phyloP scores from a whole-genome alignment of 2,888 invertebrate genomes.

The Timandra comae region DNA sequence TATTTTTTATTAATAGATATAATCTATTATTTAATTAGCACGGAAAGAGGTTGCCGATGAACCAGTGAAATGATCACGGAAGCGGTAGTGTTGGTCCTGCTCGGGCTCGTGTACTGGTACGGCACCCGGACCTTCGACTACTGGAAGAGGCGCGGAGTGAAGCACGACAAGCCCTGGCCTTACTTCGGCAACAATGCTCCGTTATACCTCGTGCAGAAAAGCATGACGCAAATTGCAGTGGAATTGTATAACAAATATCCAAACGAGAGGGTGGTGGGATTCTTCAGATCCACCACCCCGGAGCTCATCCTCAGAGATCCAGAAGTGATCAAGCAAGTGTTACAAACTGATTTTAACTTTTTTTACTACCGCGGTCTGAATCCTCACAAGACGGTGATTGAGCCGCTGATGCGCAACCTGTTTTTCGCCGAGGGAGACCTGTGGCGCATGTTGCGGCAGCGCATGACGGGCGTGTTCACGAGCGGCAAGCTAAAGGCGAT shows the following conservation, averaged over 20 bases:
- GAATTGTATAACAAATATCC: slow-evolving; percentile 38
- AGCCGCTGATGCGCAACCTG: slow-evolving; percentile 39
- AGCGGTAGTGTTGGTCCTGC: too few relatives aligned
- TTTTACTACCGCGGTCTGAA: slow-evolving; percentile 39
- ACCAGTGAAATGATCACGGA: too few relatives aligned
- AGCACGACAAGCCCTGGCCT: slow-evolving; percentile 31
- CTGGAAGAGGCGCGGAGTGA: slow-evolving; percentile 34
- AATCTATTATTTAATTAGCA: too few relatives aligned
- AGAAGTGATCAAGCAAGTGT: slow-evolving; percentile 33
- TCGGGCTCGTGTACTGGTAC: slow-evolving; percentile 30
- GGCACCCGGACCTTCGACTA: slow-evolving; percentile 33
- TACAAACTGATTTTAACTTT: slow-evolving; percentile 33
- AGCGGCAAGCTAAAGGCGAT: slow-evolving; percentile 45
- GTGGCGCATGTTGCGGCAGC: slow-evolving; percentile 45
- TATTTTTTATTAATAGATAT: too few relatives aligned
- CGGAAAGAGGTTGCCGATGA: too few relatives aligned
- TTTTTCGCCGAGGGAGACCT: slow-evolving; percentile 45
- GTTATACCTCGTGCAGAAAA: slow-evolving; percentile 25
- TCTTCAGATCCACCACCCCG: slow-evolving; percentile 27
- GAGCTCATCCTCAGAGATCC: slow-evolving; percentile 41
- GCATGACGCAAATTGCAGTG: slow-evolving; percentile 27
- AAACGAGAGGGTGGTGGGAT: slow-evolving; percentile 37
- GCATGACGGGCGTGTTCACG: slow-evolving; percentile 46
- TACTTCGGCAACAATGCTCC: slow-evolving; percentile 30
- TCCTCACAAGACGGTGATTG: slow-evolving; percentile 29